Evolutionary conservation across 2,113 vertebrate species (phyloP), one percentile per base, ranked within the genome.

Genomic region (Sinocyclocheilus rhinocerous): DNA sequence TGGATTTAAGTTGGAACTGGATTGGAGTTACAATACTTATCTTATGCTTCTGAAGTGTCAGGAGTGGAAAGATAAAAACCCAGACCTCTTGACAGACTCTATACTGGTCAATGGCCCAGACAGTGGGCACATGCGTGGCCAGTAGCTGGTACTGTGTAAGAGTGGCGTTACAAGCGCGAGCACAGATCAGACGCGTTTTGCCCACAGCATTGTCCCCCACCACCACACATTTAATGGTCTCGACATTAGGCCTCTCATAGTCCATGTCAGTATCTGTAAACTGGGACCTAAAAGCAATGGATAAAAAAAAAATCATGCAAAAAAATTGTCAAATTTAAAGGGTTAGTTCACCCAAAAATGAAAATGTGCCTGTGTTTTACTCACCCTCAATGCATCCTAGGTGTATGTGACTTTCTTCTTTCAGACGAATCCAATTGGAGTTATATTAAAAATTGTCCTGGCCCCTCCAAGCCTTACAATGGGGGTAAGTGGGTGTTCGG

Each of bases 181-280:
- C 96, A 76, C 96, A 96, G 90, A 97, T 97, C 85, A 97, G 95
- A 70, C 96, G 94, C 72, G 96, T 97, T 92, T 97, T 97, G 81
- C 96, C 96, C 89, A 97, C 96, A 0, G 96, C 96, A 89, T 97
- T 97, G 94, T 96, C 96, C 90, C 96, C 96, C 73, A 97, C 96
- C 93, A 97, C 95, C 84, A 96, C 96, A 1, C 96, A 96, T 92
- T 97, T 97, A 94, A 97, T 97, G 85, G 96, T 96, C 94, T 96
- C 96, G 92, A 97, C 96, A 93, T 97, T 96, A 92, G 96, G 96
- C 90, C 96, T 95, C 94, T 96, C 96, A 95, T 97, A 96, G 95
- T 97, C 96, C 96, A 97, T 97, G 94, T 96, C 95, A 95, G 95
- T 95, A 96, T 95, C 95, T 95, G 96, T 95, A 94, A 96, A 96